phyloP scores from a whole-genome alignment of 2,113 vertebrate species.

The Nematolebias whitei region DNA sequence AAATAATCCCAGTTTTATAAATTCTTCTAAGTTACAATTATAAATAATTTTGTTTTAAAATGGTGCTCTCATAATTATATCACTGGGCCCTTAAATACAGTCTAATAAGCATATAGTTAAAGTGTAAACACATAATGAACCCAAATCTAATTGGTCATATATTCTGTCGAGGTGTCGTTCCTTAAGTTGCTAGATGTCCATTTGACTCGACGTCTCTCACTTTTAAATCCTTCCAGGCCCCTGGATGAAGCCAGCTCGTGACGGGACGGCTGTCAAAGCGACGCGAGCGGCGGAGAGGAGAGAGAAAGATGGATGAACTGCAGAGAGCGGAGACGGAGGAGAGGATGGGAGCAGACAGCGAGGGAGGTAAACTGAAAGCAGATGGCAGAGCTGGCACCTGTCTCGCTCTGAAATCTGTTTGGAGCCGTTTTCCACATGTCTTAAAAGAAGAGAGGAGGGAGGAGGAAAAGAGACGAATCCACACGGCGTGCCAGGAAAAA shows the following conservation, averaged over 20 bases:
- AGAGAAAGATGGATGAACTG: conserved; percentile 48
- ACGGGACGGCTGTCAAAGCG: conserved; percentile 28
- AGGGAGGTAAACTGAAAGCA: conserved; percentile 82
- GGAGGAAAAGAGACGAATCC: conserved; percentile 59
- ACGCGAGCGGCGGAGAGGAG: conserved; percentile 62
- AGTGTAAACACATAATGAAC: background rate
- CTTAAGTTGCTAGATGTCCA: conserved; percentile 23
- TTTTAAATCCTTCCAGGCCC: conserved; percentile 56
- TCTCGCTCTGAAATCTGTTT: conserved; percentile 82
- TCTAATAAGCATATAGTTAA: background rate
- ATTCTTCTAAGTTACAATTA: too few species aligned
- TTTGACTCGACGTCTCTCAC: conserved; percentile 36
- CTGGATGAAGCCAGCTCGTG: conserved; percentile 41
- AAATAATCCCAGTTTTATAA: too few species aligned
- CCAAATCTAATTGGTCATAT: background rate
- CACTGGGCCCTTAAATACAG: background rate
- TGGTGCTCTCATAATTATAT: too few species aligned
- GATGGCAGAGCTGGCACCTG: conserved; percentile 84
- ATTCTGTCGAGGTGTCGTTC: conserved; percentile 24
- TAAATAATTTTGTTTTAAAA: too few species aligned
- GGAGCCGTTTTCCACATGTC: conserved; percentile 83
- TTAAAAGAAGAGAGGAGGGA: conserved; percentile 65
- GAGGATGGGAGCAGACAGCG: conserved; percentile 57
- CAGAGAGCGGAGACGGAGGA: conserved; percentile 26
- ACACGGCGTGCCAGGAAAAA: conserved; percentile 74